phyloP scores from a whole-genome alignment of 2,888 invertebrate genomes.

The Trachelus iudaicus region DNA sequence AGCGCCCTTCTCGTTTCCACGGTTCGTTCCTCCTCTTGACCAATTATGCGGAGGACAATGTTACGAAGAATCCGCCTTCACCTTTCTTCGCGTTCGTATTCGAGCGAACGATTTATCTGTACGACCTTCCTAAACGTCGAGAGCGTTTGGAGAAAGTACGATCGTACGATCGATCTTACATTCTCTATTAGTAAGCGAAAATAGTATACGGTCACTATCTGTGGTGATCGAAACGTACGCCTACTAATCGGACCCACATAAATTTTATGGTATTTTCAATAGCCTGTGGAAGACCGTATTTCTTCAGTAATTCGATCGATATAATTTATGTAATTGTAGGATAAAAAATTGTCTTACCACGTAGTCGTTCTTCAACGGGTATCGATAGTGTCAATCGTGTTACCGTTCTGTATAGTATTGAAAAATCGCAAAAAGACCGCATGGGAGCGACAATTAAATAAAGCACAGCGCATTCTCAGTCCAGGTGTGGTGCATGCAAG shows the following conservation, averaged over 20 bases:
- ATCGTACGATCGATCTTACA: background rate
- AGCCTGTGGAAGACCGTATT: background rate
- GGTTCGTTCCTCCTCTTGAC: background rate
- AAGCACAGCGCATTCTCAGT: constrained; percentile 17
- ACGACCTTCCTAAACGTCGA: background rate
- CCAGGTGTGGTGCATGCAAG: constrained; percentile 18
- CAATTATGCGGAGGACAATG: background rate
- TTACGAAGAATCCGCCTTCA: background rate
- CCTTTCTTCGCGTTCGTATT: background rate
- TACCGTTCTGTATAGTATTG: background rate
- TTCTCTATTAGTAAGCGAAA: background rate
- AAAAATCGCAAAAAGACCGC: background rate
- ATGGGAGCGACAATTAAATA: constrained; percentile 35
- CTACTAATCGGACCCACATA: background rate
- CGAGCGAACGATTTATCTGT: background rate
- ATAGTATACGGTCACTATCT: background rate
- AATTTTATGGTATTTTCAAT: background rate
- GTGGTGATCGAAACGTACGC: background rate
- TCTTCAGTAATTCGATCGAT: background rate
- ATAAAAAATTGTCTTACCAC: background rate
- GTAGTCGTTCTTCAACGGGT: background rate
- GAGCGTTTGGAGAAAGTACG: background rate
- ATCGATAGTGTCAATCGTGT: background rate
- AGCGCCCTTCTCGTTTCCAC: constrained; percentile 10
- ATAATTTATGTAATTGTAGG: background rate